Evolutionary conservation across 30 jellyfish, hydroid and myxozoan species (phyloP), one percentile per base, ranked within the genome.

Genomic region (Turritopsis dohrnii): DNA sequence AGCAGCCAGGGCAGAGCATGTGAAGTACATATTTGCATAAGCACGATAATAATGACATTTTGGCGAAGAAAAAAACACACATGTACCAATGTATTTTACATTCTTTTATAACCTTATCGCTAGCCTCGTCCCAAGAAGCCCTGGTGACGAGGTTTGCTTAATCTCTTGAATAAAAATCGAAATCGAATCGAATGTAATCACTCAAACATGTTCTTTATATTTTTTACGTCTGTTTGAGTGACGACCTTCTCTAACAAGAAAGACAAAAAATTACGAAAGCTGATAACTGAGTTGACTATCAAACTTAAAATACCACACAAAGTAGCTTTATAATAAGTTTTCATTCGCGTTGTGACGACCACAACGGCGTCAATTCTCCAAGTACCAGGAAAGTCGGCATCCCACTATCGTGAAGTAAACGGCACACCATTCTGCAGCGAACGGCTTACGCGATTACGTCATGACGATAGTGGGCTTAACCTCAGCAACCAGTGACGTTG

Each of bases 401-500:
- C 77, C 77, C 77, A 69, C 77, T 29, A 23, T 29, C 28, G 71
- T 24, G 22, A 26, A 28, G 29, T 19, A 29, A 1, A 24, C 41
- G 21, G 73, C 72, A 28, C 28, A 60, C 28, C 72, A 77, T 28
- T 30, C 0, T 77, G 28, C n/a, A 5, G 1, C 1, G 28, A 52
- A 52, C 19, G 52, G 53, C 24, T n/a, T 29, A 29, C 22, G 41
- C 26, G 16, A 26, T 26, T 60, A 20, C 28, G 28, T 20, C 53
- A 22, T 31, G 9, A 31, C 65, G 52, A 80, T 26, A 80, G 87
- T 52, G 97, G 96, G 89, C 74, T 87, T 92, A 92, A 89, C 97
- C 97, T 92, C 97, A 92, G 97, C 97, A 92, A 31, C 97, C 97
- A 0, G 96, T 52, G 18, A 65, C 86, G 54, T 79, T 86, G 21